Base-by-base conservation (phyloP, 2,113 vertebrate species). In the Glaucidium brasilianum region DNA sequence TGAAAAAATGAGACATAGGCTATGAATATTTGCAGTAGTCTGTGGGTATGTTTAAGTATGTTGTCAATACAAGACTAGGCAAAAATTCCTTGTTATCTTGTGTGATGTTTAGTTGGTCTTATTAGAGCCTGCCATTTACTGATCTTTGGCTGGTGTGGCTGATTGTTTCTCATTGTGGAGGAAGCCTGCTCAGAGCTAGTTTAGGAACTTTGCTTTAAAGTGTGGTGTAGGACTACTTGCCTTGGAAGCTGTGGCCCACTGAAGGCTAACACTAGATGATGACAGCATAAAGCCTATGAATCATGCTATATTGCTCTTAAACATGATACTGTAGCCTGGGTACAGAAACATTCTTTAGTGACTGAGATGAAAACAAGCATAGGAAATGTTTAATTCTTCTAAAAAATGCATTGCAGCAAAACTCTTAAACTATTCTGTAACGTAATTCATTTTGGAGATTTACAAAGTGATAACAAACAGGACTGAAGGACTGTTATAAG, bases 261-360 rank as follows among this genome's bases (percentile, higher is more conserved):
- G 60, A 53, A 75, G n/a, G 21, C 10, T 59, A 58, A 8, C 22
- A 8, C 34, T 75, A 23, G 32, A 55, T 32, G 23, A 58, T 66
- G 86, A 45, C 39, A 35, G 21, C 17, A 4, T 71, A 45, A 82
- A 74, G 39, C n/a, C 17, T 5, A 8, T 25, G 18, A 43, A 30
- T 79, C 27, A 11, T 25, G n/a, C 20, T 53, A 2, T 43, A 17
- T 60, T 77, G 13, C 35, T 67, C 12, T 82, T 76, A 52, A 53
- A 64, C 3, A 5, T 17, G 19, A 17, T n/a, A 26, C 11, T 0
- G 0, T 60, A 49, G 21, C 66, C 18, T 29, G 13, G 17, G 17
- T 82, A 30, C 39, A 72, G n/a, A 93, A 71, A 19, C 12, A 3
- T 52, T 63, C 26, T 93, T 66, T 13, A 39, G 14, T 27, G 27